A percentile compares a stretch with the other conserved stretches of the same genome.
phyloP scores from a whole-genome alignment of 2,888 invertebrate species.

The Bugula neritina region DNA sequence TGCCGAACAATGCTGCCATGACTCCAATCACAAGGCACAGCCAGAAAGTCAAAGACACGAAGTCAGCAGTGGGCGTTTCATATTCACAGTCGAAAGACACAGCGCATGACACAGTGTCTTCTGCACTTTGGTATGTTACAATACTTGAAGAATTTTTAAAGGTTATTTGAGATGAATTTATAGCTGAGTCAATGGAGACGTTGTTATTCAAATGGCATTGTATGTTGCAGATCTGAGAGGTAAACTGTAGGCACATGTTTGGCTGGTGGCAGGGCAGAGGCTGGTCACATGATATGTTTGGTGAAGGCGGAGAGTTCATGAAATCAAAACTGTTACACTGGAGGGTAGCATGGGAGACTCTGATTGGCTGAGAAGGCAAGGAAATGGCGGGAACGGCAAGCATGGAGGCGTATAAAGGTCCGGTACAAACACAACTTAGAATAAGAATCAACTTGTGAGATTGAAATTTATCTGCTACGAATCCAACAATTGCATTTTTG shows the following conservation, averaged over 20 bases:
- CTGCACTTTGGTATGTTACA: not conserved
- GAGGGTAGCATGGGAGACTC: not conserved
- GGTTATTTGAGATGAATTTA: not conserved
- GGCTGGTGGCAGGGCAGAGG: not conserved
- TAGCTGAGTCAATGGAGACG: not conserved
- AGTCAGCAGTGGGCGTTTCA: slow-evolving; percentile 56
- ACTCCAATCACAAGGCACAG: slow-evolving; percentile 75
- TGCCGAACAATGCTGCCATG: slow-evolving; percentile 69
- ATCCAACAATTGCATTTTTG: slow-evolving; percentile 71
- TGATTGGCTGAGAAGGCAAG: not conserved
- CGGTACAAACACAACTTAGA: slow-evolving; percentile 69
- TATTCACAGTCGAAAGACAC: not conserved
- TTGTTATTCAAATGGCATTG: not conserved
- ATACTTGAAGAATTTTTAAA: not conserved
- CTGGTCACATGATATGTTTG: not conserved
- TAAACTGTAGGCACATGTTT: not conserved
- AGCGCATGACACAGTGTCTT: not conserved
- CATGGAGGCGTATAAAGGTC: slow-evolving; percentile 72
- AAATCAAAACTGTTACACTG: slow-evolving; percentile 6
- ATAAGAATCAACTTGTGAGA: slow-evolving; percentile 78
- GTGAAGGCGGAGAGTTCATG: not conserved
- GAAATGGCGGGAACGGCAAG: slow-evolving; percentile 54
- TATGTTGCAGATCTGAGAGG: not conserved
- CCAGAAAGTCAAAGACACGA: slow-evolving; percentile 60
- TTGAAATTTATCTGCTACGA: slow-evolving; percentile 69